phyloP scores from a whole-genome alignment of 2,888 invertebrate species.

The Pollenia griseotomentosa region DNA sequence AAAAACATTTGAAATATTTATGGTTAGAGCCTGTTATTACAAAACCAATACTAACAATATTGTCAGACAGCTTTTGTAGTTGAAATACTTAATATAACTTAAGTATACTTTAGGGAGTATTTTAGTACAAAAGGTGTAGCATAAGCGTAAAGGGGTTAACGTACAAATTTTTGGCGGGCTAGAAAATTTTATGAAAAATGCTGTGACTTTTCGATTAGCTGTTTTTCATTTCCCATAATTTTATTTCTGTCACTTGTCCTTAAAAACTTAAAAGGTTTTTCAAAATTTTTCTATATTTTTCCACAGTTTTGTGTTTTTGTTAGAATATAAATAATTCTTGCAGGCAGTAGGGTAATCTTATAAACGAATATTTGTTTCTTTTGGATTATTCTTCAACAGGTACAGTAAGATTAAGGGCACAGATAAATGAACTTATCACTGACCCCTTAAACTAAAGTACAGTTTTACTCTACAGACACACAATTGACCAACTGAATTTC shows the following conservation, averaged over 20 bases:
- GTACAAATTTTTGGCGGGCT: not conserved
- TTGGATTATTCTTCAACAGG: no score
- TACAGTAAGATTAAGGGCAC: not conserved
- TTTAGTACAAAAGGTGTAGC: not conserved
- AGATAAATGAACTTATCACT: constrained; percentile 30
- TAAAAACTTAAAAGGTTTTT: no score
- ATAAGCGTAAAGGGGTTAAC: not conserved
- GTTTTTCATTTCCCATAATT: no score
- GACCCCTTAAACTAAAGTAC: constrained; percentile 17
- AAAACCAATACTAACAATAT: constrained; percentile 20
- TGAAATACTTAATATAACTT: constrained; percentile 18
- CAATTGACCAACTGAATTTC: not conserved
- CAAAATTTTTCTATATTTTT: no score
- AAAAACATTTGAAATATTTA: not conserved
- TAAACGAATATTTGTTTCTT: no score
- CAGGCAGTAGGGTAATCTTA: no score
- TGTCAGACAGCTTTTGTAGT: not conserved
- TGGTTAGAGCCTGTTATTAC: constrained; percentile 12
- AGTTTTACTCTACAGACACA: not conserved
- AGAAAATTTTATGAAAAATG: not conserved
- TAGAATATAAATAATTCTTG: no score
- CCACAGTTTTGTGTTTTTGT: no score
- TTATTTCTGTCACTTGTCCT: no score
- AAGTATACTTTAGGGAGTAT: constrained; percentile 35
- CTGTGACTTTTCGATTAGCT: not conserved